Base-by-base conservation (phyloP, 2,113 vertebrate genomes). In the Cyprinodon variegatus region DNA sequence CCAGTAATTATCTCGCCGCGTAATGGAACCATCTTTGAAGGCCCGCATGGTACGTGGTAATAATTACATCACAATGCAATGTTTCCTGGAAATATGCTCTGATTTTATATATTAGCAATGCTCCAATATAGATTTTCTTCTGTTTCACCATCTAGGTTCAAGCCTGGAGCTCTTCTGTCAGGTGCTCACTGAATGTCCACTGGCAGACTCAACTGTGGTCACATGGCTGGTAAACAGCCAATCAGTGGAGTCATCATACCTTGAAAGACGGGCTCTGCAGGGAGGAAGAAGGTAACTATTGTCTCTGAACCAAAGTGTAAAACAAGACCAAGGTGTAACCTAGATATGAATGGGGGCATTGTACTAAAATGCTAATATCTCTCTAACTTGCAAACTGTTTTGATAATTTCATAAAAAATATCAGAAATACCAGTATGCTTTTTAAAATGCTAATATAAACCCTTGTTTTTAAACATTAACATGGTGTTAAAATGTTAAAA, bases 211-310 rank as follows among this genome's bases (percentile, higher is more conserved):
- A 13, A 93, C 92, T 2, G n/a, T 53, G 66, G 89, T 95, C 76
- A 88, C 77, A 11, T 95, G 94, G 94, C 46, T 89, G 53, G 78
- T 92, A 29, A 82, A 94, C 17, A 74, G 82, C 75, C 87, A 86
- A 45, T 59, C 74, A 10, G 67, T 94, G 62, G 89, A 91, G 68
- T 64, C 77, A 1, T 94, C 91, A 0, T 84, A 90, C 81, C 87
- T 92, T 2, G 53, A 73, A 15, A 77, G 64, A 3, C 84, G 90
- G 10, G 90, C 74, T 29, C 78, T 91, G 61, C 86, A 90, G 67
- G 84, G 80, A 0, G 75, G 70, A 1, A 80, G 78, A 29, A 93
- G 85, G 94, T 94, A 83, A 83, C 7, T 1, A 10, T 37, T 1
- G 22, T 48, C 29, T 9, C 39, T 39, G 2, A 38, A 60, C 37